Evolutionary conservation across 2,888 invertebrate species (phyloP), one percentile per base, ranked within the genome.

Genomic region (Therioaphis trifolii): DNA sequence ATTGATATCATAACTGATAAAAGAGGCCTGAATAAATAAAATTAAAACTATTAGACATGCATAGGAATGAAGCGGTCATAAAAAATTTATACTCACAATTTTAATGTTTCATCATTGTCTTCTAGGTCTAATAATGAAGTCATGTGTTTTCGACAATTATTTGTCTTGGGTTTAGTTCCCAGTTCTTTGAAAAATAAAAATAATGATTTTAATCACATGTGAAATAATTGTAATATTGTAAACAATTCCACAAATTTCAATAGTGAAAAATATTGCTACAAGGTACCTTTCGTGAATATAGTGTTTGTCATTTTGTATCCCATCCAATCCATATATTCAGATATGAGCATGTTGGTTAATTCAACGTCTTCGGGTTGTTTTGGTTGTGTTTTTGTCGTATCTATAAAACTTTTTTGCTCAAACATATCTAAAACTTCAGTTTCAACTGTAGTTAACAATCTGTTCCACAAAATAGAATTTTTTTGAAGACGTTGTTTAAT

Each of bases 311-410:
- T 29, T 29, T 46, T 46, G 46, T 71, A 80, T 69, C 71, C 80
- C 80, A 80, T 80, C 29, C 46, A 61, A 40, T 80, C 43, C 58
- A 80, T 71, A 29, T 80, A 80, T 21, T 80, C 80, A 14, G 15
- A 61, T 71, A 80, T 71, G 15, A 80, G 71, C 3, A 43, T 27
- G 40, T 80, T 80, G 27, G 58, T 80, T 15, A 80, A 43, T 9
- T 71, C 58, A 58, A 21, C 55, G 12, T 14, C 71, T 15, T 80
- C 71, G 15, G 69, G 21, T 43, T 29, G 80, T 61, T 61, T 18
- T 15, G 80, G 71, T 21, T 80, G 71, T 21, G 46, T 43, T 15
- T 71, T 58, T 7, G 15, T 2, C 29, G 4, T 29, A 58, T 27
- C 58, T 15, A 69, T 71, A 21, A n/a, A 9, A 46, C 9, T 9